Conservation (phyloP, 2,797 vertebrate species). For the Brotula barbata region DNA sequence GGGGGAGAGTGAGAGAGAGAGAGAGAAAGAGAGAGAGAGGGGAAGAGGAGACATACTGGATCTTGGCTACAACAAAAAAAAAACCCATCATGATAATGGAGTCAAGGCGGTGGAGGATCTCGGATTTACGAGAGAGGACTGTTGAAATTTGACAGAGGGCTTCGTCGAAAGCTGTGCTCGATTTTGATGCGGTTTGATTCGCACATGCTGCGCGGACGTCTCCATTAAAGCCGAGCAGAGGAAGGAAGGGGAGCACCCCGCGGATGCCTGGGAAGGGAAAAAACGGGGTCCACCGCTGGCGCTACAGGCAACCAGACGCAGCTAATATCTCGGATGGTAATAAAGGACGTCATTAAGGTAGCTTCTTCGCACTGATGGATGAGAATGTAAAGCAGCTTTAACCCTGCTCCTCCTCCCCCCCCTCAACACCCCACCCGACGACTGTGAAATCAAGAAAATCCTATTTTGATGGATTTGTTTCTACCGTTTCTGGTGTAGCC, state of each 20-base stretch:
- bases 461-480: constrained; percentile 53
- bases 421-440: constrained; percentile 48
- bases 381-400: constrained; percentile 62
- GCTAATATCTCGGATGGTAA: constrained; percentile 49
- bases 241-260: constrained; percentile 53
- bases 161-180: constrained; percentile 27
- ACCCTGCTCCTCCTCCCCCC: constrained; percentile 29
- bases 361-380: constrained; percentile 56
- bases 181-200: constrained; percentile 17
- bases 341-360: constrained; percentile 52
- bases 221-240: constrained; percentile 36
- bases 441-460: constrained; percentile 63
- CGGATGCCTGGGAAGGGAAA: constrained; percentile 67
- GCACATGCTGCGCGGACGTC: constrained; percentile 53
- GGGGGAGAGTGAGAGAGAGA: background rate
- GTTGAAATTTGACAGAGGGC: constrained; percentile 69
- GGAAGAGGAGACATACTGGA: constrained; percentile 54
- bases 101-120: constrained; percentile 70
- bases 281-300: constrained; percentile 63
- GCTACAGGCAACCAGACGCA: constrained; percentile 49
- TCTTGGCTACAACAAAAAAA: constrained; percentile 65
- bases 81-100: constrained; percentile 70
- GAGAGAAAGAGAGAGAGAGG: constrained; percentile 34
- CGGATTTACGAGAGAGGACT: constrained; percentile 69
- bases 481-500: constrained; percentile 61